Base-by-base conservation (phyloP, 2,888 invertebrate genomes). In the Torymus texanus region DNA sequence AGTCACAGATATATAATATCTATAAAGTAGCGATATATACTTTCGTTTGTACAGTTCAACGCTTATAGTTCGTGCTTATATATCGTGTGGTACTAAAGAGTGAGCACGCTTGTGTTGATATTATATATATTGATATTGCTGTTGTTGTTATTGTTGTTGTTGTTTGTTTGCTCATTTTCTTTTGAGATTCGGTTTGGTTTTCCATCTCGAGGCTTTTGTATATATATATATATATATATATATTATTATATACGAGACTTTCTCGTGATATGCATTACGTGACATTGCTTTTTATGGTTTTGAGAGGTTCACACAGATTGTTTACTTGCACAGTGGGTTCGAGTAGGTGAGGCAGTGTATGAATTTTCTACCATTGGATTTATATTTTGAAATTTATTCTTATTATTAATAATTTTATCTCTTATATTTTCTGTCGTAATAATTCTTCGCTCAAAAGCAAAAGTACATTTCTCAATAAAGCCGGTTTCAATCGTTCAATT, bases 41-140 rank as follows among this genome's bases (percentile, higher is more conserved):
- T 63, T 63, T 14, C 24, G 11, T 12, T 41, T 63, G 66, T 66
- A 63, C 13, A 66, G 16, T 66, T 75, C 58, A 63, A 77, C 56
- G 73, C 72, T 74, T 74, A 72, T 70, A 41, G 67, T 75, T 74
- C 65, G 67, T 76, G 70, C 68, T 58, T 61, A 41, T 41, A 41
- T 41, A 41, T 72, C 55, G 66, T 53, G 66, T 76, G 66, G 41
- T 66, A 81, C 75, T 18, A 74, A 71, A 79, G 68, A 80, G 59
- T 70, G 66, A 73, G 77, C 65, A 71, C 71, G 72, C 67, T 65
- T 50, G 24, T 41, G 55, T 73, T 58, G 29, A 55, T 24, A 68
- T 68, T 61, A 51, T 59, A 41, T 41, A 41, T 41, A 41, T 1
- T 8, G 5, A 41, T 41, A 8, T 41, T 41, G 41, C 41, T 41